Conservation (phyloP, 2,888 invertebrate genomes). For the Stenolophus ochropezus region DNA sequence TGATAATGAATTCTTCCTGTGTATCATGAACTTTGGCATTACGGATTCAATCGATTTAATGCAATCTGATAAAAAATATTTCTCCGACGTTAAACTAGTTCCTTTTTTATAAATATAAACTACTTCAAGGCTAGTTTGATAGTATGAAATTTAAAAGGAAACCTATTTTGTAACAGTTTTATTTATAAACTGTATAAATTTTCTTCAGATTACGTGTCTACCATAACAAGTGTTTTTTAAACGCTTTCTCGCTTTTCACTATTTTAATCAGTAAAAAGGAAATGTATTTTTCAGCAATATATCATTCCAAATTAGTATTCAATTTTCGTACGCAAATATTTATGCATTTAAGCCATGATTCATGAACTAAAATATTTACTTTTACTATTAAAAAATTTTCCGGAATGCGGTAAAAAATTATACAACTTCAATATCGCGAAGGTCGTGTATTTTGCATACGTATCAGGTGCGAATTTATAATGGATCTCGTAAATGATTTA, state of each 20-base stretch:
- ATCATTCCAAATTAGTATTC: background rate
- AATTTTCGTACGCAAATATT: background rate
- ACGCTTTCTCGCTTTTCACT: background rate
- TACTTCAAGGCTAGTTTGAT: background rate
- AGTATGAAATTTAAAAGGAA: background rate
- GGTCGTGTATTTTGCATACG: slow-evolving; percentile 8
- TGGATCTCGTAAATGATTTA: background rate
- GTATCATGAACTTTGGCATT: too few species aligned
- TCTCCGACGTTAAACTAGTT: too few species aligned
- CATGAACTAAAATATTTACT: background rate
- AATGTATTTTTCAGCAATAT: background rate
- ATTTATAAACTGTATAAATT: background rate
- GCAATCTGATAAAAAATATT: too few species aligned
- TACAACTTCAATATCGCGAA: background rate
- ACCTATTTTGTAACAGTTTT: background rate
- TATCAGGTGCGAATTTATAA: slow-evolving; percentile 9
- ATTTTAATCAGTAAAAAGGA: background rate
- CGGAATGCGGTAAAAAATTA: background rate
- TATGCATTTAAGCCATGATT: background rate
- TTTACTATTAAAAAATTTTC: background rate
- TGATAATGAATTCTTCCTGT: too few species aligned
- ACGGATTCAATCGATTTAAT: too few species aligned
- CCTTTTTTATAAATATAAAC: too few species aligned
- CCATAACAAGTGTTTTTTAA: background rate
- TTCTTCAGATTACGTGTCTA: background rate